Evolutionary conservation across 2,113 vertebrate genomes (phyloP).

Genomic region (Paracanthobrama guichenoti): DNA sequence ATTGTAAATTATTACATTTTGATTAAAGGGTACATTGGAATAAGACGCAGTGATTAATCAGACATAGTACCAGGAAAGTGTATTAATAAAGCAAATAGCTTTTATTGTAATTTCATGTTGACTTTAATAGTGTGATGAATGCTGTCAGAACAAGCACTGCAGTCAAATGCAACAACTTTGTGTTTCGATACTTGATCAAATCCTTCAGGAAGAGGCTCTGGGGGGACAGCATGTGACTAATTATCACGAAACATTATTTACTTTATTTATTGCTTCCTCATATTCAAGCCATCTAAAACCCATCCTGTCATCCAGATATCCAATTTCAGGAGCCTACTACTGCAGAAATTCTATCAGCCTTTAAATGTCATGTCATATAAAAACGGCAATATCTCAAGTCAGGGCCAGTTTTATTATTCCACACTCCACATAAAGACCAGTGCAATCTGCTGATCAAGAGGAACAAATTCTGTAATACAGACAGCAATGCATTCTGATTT

Average conservation of each 20-base stretch:
- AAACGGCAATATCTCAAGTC: conserved; percentile 12
- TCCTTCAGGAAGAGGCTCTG: neutral
- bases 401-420: conserved; percentile 45
- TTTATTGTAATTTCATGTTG: neutral
- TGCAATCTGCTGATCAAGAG: conserved; percentile 25
- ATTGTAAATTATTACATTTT: neutral
- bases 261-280: neutral
- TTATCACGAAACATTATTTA: neutral
- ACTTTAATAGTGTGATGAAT: conserved; percentile 12
- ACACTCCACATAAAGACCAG: conserved; percentile 33
- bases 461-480: conserved; percentile 8
- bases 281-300: neutral
- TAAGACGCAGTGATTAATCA: neutral
- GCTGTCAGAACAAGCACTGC: conserved; percentile 29
- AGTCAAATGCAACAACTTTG: conserved; percentile 10
- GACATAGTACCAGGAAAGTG: neutral
- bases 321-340: neutral
- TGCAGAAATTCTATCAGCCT: conserved; percentile 16
- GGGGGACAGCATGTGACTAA: neutral
- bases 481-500: neutral
- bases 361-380: neutral
- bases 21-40: neutral
- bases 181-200: neutral
- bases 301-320: conserved; percentile 4
- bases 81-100: neutral